phyloP scores from a whole-genome alignment of 2,888 invertebrate species.

The Zaprionus obscuricornis region DNA sequence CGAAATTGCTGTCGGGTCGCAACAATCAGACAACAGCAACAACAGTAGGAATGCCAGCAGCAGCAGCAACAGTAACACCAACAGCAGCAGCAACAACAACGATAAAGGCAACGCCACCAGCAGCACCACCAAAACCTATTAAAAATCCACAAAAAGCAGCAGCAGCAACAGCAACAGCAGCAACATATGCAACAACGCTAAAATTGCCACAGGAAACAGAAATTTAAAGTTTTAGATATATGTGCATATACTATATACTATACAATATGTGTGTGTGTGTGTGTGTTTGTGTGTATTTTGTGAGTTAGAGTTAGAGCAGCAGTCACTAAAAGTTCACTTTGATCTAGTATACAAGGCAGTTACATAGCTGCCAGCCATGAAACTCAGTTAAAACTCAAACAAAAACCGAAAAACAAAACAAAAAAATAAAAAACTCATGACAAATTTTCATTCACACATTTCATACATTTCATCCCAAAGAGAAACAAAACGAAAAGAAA shows the following conservation, averaged over 20 bases:
- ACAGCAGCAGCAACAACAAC: slow-evolving; percentile 14
- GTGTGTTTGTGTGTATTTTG: slow-evolving; percentile 11
- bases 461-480: too few relatives aligned
- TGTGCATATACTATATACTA: slow-evolving; percentile 22
- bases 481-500: neutral
- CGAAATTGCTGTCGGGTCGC: slow-evolving; percentile 79
- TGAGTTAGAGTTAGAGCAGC: slow-evolving; percentile 30
- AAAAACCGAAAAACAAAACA: too few relatives aligned
- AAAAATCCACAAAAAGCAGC: slow-evolving; percentile 16
- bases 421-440: slow-evolving; percentile 45
- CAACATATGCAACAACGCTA: slow-evolving; percentile 32
- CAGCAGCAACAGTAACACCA: slow-evolving; percentile 14
- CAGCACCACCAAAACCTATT: slow-evolving; percentile 36
- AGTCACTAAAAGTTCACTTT: slow-evolving; percentile 10
- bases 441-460: slow-evolving; percentile 31
- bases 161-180: slow-evolving; percentile 8
- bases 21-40: slow-evolving; percentile 23
- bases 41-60: slow-evolving; percentile 2
- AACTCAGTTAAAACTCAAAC: neutral
- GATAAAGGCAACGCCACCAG: slow-evolving; percentile 15
- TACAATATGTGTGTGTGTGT: slow-evolving; percentile 26
- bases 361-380: slow-evolving; percentile 44
- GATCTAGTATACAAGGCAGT: slow-evolving; percentile 2
- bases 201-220: slow-evolving; percentile 81
- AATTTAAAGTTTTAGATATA: slow-evolving; percentile 62